phyloP scores from a whole-genome alignment of 2,113 vertebrate genomes.

The Xiphophorus hellerii region DNA sequence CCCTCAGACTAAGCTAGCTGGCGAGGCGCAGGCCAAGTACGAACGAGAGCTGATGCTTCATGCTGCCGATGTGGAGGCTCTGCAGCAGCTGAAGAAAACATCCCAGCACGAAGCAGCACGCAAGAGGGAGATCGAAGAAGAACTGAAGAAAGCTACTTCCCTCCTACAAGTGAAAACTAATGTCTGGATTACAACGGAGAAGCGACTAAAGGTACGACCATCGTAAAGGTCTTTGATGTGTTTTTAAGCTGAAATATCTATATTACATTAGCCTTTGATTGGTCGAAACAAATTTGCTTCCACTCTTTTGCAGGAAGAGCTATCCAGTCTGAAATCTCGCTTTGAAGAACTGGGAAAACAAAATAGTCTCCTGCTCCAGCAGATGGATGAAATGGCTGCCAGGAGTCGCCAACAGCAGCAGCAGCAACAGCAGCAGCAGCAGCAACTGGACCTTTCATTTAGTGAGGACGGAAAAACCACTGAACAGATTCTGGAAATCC shows the following conservation, averaged over 20 bases:
- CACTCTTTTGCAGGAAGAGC: constrained; percentile 81
- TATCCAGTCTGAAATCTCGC: constrained; percentile 78
- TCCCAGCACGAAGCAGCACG: constrained; percentile 75
- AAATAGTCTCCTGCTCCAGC: constrained; percentile 88
- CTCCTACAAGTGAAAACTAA: constrained; percentile 83
- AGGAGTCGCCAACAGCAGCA: constrained; percentile 69
- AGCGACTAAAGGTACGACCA: constrained; percentile 82
- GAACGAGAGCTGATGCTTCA: constrained; percentile 96
- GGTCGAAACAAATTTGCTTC: not conserved
- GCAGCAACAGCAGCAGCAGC: constrained; percentile 39
- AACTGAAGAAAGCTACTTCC: constrained; percentile 82
- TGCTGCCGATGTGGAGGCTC: constrained; percentile 92
- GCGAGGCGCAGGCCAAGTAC: constrained; percentile 94
- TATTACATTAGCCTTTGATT: not conserved
- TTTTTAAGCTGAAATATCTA: not conserved
- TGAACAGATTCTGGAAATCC: constrained; percentile 92
- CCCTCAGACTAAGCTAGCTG: constrained; percentile 87
- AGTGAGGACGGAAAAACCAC: constrained; percentile 91
- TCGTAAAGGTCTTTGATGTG: not conserved
- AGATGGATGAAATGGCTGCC: constrained; percentile 89
- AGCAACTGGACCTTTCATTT: constrained; percentile 82
- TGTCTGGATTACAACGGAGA: constrained; percentile 85
- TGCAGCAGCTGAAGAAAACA: constrained; percentile 90
- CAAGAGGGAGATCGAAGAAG: constrained; percentile 88
- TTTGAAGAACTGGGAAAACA: constrained; percentile 89